Percentiles rank a stretch among this genome's conserved stretches.
Evolutionary conservation across 2,888 invertebrate species (phyloP).

Genomic region (Epistrophella euchroma): DNA sequence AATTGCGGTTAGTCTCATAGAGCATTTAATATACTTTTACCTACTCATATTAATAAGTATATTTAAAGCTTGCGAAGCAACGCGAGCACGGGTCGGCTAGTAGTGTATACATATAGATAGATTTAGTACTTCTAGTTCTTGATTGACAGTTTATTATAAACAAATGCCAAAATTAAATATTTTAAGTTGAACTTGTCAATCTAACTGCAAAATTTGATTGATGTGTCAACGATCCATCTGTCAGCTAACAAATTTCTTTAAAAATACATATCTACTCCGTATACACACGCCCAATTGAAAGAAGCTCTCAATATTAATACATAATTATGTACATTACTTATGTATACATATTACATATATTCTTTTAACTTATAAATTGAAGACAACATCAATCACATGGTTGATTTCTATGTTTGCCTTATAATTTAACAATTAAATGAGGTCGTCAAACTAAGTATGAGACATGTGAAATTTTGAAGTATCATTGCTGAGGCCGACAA

Average conservation of each 20-base stretch:
- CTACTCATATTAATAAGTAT: too few relatives aligned
- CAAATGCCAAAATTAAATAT: background rate
- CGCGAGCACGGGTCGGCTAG: too few relatives aligned
- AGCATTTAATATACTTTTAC: too few relatives aligned
- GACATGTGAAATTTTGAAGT: background rate
- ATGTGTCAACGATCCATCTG: slow-evolving; percentile 45
- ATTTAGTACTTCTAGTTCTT: background rate
- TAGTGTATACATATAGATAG: too few relatives aligned
- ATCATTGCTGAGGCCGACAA: background rate
- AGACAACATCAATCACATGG: slow-evolving; percentile 2
- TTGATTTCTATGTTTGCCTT: slow-evolving; percentile 2
- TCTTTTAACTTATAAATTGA: background rate
- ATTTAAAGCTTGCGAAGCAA: too few relatives aligned
- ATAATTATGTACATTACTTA: too few relatives aligned
- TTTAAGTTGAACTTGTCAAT: slow-evolving; percentile 25
- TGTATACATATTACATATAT: background rate
- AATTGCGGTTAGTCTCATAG: too few relatives aligned
- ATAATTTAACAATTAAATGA: slow-evolving; percentile 16
- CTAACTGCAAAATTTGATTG: slow-evolving; percentile 31
- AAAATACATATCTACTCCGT: background rate
- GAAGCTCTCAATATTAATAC: background rate
- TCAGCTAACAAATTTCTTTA: background rate
- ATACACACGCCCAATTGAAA: background rate
- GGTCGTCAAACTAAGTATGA: slow-evolving; percentile 21
- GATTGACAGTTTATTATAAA: slow-evolving; percentile 13